These are phyloP conservation scores for Cepphus grylle DNA, from an alignment of 2,113 vertebrate species.

Conservation along the genomic window DNA sequence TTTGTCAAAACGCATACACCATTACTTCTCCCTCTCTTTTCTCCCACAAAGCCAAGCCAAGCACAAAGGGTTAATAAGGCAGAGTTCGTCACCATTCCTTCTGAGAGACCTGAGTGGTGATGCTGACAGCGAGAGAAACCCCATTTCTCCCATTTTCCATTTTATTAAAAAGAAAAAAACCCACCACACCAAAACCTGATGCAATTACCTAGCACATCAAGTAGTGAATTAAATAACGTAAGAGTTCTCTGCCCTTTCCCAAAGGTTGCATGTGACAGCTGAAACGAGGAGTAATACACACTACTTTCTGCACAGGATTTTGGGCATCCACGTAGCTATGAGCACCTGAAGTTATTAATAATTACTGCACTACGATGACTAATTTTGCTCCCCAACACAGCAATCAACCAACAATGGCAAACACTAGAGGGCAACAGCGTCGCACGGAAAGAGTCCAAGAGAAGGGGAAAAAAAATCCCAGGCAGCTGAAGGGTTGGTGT, in stretches of 20 bases:
- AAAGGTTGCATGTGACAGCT: accelerated
- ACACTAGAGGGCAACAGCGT: conserved; percentile 76
- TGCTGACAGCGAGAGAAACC: not conserved
- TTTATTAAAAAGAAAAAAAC: not conserved
- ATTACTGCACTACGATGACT: not conserved
- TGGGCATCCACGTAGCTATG: not conserved
- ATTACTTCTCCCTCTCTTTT: not conserved
- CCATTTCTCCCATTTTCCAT: not conserved
- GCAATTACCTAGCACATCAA: not conserved
- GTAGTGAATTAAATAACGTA: accelerated
- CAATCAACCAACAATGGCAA: not conserved
- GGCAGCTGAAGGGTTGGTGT: not conserved
- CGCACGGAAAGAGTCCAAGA: not conserved
- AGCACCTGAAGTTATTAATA: not conserved
- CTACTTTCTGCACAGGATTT: not conserved
- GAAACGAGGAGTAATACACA: not conserved
- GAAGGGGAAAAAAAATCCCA: not conserved
- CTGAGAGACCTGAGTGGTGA: accelerated
- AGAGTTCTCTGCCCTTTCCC: not conserved
- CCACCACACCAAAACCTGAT: not conserved
- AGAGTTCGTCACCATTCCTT: not conserved
- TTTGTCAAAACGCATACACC: too few relatives aligned
- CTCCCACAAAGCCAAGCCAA: not conserved
- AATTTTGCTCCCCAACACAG: not conserved
- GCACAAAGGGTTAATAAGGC: not conserved